Evolutionary conservation across 2,797 vertebrate genomes (phyloP).

Genomic region (Enteromius trimaculatus): DNA sequence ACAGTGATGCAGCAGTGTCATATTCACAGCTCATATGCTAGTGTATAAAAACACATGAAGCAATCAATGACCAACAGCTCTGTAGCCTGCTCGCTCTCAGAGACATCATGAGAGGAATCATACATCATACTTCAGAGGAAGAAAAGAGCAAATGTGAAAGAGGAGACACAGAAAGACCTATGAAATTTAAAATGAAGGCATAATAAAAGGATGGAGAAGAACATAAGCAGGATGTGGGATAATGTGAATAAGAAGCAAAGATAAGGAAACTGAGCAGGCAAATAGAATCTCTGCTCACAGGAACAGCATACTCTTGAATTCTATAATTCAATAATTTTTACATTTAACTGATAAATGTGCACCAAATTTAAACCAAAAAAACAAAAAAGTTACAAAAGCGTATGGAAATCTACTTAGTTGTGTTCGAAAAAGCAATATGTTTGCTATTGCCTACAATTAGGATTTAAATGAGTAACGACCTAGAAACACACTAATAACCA

Average conservation of each 20-base stretch:
- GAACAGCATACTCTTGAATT: neutral
- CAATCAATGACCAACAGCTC: constrained; percentile 26
- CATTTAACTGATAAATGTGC: neutral
- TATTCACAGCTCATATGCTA: constrained; percentile 19
- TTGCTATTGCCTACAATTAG: neutral
- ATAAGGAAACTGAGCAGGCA: neutral
- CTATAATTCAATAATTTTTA: neutral
- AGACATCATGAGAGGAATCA: constrained; percentile 20
- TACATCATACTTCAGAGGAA: neutral
- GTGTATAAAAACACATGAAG: constrained; percentile 26
- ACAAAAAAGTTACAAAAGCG: neutral
- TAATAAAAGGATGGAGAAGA: constrained; percentile 8
- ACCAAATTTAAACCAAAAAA: neutral
- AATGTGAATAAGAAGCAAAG: neutral
- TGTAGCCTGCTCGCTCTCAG: constrained; percentile 9
- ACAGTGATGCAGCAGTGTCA: constrained; percentile 12
- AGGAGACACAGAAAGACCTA: neutral
- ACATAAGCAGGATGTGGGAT: constrained; percentile 9
- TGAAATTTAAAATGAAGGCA: neutral
- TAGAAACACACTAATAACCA: neutral
- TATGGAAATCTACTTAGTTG: neutral
- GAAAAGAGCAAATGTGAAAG: neutral
- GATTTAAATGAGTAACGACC: neutral
- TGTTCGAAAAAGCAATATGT: neutral
- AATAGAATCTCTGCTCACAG: neutral